phyloP scores from a whole-genome alignment of 1,140 invertebrate genomes.

The Platyscapa corneri region DNA sequence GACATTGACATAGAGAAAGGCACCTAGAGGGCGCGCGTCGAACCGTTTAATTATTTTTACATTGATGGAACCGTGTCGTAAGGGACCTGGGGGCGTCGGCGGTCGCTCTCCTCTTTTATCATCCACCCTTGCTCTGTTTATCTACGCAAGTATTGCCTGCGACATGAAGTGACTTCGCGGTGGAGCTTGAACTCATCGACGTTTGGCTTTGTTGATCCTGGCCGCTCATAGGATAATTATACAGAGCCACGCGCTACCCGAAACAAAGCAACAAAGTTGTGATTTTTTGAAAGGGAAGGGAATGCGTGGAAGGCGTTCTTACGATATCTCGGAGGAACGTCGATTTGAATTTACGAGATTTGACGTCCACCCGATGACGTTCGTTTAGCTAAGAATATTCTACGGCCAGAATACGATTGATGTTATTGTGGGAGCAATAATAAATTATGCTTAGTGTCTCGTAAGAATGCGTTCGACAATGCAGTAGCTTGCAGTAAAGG shows the following conservation, averaged over 20 bases:
- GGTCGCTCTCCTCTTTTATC: background rate
- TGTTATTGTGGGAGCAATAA: too few relatives aligned
- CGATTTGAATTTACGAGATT: too few relatives aligned
- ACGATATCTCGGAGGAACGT: too few relatives aligned
- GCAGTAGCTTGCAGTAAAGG: too few relatives aligned
- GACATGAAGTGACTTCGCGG: conserved; percentile 20
- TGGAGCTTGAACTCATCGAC: background rate
- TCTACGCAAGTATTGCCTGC: background rate
- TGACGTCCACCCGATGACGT: too few relatives aligned
- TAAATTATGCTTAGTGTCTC: too few relatives aligned
- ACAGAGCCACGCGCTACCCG: background rate
- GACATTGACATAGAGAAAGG: conserved; percentile 31
- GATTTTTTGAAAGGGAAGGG: conserved; percentile 14
- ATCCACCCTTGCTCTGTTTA: background rate
- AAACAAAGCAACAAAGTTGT: background rate
- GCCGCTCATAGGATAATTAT: conserved; percentile 10
- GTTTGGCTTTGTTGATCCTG: background rate
- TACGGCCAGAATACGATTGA: too few relatives aligned
- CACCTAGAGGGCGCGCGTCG: conserved; percentile 12
- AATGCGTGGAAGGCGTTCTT: too few relatives aligned
- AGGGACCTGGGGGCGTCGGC: too few relatives aligned
- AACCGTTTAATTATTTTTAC: conserved; percentile 68
- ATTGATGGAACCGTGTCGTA: conserved; percentile 57
- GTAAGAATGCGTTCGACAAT: too few relatives aligned
- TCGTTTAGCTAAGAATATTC: too few relatives aligned